These are phyloP conservation scores for Semnopithecus entellus DNA, from an alignment of 2,113 vertebrate genomes.

Conservation along the genomic window DNA sequence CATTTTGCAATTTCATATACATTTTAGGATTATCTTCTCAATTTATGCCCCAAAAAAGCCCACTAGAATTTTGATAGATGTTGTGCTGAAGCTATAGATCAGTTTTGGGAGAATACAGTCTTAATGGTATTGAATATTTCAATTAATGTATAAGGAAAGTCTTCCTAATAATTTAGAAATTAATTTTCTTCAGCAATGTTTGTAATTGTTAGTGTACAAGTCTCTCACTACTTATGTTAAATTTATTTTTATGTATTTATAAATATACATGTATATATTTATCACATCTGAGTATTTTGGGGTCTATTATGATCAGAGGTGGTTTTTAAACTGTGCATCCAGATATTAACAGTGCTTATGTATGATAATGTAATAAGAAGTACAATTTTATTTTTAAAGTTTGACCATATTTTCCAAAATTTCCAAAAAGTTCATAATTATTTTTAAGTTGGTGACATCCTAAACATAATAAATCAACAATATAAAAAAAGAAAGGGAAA, in stretches of 20 bases:
- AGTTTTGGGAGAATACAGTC: background rate
- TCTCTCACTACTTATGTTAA: background rate
- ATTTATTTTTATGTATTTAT: background rate
- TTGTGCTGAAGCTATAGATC: background rate
- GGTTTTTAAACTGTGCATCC: background rate
- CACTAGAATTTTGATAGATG: background rate
- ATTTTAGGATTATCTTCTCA: background rate
- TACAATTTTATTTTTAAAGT: background rate
- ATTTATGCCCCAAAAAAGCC: background rate
- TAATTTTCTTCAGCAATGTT: background rate
- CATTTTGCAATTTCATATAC: background rate
- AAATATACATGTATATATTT: background rate
- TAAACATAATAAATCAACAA: background rate
- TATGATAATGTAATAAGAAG: background rate
- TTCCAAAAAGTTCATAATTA: background rate
- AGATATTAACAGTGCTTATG: background rate
- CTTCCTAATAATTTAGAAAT: slow-evolving; percentile 12
- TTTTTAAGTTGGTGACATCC: background rate
- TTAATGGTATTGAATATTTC: background rate
- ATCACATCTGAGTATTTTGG: background rate
- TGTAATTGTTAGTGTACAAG: background rate
- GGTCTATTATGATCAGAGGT: background rate
- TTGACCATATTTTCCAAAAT: background rate
- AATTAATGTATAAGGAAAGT: background rate
- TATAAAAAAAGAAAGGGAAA: background rate